These are phyloP conservation scores for Panthera tigris DNA, from an alignment of 2,113 vertebrate genomes.

Conservation along the genomic window DNA sequence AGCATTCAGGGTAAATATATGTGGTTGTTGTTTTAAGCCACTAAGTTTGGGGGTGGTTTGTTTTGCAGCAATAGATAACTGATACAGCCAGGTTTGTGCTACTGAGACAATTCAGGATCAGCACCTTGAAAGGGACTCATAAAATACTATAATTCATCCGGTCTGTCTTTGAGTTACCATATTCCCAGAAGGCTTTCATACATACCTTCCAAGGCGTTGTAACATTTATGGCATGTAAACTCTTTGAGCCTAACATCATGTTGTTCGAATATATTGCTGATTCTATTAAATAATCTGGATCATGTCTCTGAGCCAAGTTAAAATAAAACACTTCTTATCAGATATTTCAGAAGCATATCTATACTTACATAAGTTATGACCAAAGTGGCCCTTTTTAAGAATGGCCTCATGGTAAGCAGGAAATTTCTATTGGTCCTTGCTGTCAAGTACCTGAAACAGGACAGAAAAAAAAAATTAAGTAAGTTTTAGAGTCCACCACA, in stretches of 20 bases:
- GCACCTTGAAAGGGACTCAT: background rate
- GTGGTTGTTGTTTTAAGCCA: background rate
- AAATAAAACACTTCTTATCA: background rate
- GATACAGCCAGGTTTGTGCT: background rate
- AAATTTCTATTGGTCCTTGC: constrained; percentile 81
- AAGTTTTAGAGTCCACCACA: background rate
- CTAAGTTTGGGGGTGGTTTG: background rate
- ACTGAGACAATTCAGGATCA: background rate
- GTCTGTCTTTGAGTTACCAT: background rate
- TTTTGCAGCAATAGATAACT: background rate
- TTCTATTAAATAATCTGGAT: background rate
- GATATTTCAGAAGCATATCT: background rate
- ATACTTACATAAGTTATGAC: constrained; percentile 92
- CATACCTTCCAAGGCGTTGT: background rate
- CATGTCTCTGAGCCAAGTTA: background rate
- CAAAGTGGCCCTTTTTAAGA: constrained; percentile 92
- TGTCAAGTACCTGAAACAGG: constrained; percentile 83
- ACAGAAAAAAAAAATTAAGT: constrained; percentile 26
- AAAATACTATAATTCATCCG: background rate
- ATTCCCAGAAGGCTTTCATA: background rate
- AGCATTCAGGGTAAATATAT: background rate
- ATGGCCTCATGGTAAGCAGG: constrained; percentile 86
- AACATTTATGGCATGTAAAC: background rate
- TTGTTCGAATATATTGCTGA: background rate
- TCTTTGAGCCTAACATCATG: background rate